Conservation (phyloP, 1,140 invertebrate species). For the Pseudachorutes palmiensis region DNA sequence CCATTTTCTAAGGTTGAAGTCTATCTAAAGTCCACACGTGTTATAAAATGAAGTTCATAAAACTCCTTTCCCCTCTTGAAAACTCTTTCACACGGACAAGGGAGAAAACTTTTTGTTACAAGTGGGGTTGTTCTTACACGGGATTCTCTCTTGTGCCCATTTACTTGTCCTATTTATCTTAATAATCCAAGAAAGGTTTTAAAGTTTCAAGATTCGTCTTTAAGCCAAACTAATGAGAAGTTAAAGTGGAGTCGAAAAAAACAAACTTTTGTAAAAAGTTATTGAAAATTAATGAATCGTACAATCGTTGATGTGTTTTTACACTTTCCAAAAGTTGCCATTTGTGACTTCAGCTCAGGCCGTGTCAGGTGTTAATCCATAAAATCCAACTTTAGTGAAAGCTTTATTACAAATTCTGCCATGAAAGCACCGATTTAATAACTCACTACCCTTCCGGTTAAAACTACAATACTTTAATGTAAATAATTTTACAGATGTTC, state of each 20-base stretch:
- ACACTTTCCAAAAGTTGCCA: too few relatives aligned
- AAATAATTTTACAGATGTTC: conserved; percentile 44
- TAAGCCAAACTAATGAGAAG: conserved; percentile 11
- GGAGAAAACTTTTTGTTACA: conserved; percentile 1
- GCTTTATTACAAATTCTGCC: neutral
- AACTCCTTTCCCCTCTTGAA: neutral
- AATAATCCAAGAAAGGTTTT: conserved; percentile 2
- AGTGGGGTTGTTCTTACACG: neutral
- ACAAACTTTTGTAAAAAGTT: neutral
- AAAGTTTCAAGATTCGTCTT: conserved; percentile 1
- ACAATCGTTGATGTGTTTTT: neutral
- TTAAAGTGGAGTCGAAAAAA: neutral
- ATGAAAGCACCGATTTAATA: too few relatives aligned
- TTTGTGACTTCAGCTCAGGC: too few relatives aligned
- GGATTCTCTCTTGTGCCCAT: neutral
- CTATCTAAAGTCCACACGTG: neutral
- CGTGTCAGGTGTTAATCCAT: too few relatives aligned
- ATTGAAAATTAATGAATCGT: conserved; percentile 6
- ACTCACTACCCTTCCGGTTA: neutral
- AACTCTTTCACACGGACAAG: neutral
- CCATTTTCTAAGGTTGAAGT: neutral
- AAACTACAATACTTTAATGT: neutral
- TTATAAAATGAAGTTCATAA: conserved; percentile 4
- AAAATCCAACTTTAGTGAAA: too few relatives aligned
- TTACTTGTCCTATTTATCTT: conserved; percentile 3